Evolutionary conservation across 1,140 invertebrate species (phyloP).

Genomic region (Whitmania pigra): DNA sequence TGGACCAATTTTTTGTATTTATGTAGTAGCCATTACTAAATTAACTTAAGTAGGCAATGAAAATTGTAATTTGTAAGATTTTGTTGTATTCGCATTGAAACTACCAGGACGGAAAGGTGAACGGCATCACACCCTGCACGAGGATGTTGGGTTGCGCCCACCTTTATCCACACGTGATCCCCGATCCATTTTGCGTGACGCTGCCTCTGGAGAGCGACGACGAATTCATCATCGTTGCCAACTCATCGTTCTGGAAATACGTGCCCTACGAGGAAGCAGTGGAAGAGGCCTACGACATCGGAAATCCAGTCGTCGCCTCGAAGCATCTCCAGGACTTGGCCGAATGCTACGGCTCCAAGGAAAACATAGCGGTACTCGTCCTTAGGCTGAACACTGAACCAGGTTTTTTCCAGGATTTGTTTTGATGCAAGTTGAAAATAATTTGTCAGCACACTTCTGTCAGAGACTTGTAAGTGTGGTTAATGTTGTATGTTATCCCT

Average conservation of each 20-base stretch:
- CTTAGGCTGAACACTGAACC: conserved; percentile 29
- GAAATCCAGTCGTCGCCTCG: conserved; percentile 40
- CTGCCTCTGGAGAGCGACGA: conserved; percentile 34
- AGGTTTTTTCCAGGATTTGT: not conserved
- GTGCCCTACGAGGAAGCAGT: conserved; percentile 37
- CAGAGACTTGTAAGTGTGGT: too few species aligned
- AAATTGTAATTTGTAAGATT: not conserved
- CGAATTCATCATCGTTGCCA: conserved; percentile 40
- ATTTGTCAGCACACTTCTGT: not conserved
- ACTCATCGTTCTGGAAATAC: conserved; percentile 38
- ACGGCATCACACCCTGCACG: conserved; percentile 36
- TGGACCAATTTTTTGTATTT: conserved; percentile 12
- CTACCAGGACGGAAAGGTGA: conserved; percentile 37
- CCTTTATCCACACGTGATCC: conserved; percentile 38
- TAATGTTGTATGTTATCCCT: too few species aligned
- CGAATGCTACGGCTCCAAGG: conserved; percentile 39
- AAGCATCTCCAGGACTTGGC: conserved; percentile 41
- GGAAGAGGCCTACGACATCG: conserved; percentile 33
- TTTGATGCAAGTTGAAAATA: not conserved
- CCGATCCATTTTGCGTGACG: conserved; percentile 34
- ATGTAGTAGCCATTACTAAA: too few species aligned
- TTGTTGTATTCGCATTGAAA: conserved; percentile 20
- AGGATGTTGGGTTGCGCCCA: conserved; percentile 38
- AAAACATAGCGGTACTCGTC: conserved; percentile 40
- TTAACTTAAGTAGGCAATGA: not conserved